A percentile compares a stretch with the other conserved stretches of the same genome.
Evolutionary conservation across 2,888 invertebrate species (phyloP).

Genomic region (Hyalella azteca): DNA sequence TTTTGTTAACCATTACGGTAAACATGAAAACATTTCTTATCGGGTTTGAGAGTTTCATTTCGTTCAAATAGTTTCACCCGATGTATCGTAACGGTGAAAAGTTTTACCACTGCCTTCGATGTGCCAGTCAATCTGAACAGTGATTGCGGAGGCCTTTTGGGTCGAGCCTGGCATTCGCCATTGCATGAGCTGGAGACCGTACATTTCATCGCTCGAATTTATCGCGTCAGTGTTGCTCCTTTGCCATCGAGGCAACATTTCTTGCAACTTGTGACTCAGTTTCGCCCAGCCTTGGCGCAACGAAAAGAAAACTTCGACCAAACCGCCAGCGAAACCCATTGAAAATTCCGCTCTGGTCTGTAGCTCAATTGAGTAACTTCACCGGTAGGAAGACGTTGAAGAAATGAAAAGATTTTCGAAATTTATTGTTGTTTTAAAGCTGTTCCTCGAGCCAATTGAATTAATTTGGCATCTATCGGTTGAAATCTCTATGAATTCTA

Average conservation of each 20-base stretch:
- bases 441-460: too few species aligned
- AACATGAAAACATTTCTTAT: too few species aligned
- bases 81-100: too few species aligned
- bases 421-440: too few species aligned
- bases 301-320: conserved; percentile 4
- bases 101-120: too few species aligned
- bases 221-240: conserved; percentile 8
- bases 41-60: too few species aligned
- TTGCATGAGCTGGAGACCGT: not conserved
- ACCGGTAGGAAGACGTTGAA: not conserved
- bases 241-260: not conserved
- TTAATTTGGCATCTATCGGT: too few species aligned
- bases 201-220: conserved; percentile 28
- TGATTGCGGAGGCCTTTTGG: too few species aligned
- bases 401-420: not conserved
- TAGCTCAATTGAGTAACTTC: not conserved
- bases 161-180: not conserved
- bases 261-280: conserved; percentile 26
- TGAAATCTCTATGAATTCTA: too few species aligned
- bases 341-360: conserved; percentile 3
- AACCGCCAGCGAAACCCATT: not conserved
- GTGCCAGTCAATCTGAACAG: too few species aligned
- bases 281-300: not conserved
- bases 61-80: too few species aligned
- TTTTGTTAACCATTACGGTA: too few species aligned